Evolutionary conservation across 1,140 invertebrate genomes (phyloP).

Genomic region (Venustaconcha ellipsiformis): DNA sequence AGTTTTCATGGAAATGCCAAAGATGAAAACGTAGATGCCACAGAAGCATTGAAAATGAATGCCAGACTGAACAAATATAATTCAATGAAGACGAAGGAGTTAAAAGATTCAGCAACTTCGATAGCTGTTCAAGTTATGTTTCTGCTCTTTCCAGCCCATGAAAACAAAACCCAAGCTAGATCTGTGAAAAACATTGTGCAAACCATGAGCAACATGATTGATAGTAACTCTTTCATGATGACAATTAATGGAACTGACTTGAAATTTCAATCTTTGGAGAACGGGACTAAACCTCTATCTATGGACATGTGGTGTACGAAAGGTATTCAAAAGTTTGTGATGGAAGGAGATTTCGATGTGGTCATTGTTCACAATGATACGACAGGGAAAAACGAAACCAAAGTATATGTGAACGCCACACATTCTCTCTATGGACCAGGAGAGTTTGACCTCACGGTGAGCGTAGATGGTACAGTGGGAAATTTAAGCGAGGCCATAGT

Average conservation of each 20-base stretch:
- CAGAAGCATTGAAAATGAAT: neutral
- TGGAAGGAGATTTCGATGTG: conserved; percentile 41
- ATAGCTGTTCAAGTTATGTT: conserved; percentile 32
- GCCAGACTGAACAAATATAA: neutral
- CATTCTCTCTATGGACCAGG: conserved; percentile 45
- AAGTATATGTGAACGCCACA: conserved; percentile 51
- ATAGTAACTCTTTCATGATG: conserved; percentile 44
- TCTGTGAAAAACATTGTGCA: conserved; percentile 32
- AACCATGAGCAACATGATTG: conserved; percentile 38
- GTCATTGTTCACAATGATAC: conserved; percentile 3
- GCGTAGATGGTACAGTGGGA: conserved; percentile 40
- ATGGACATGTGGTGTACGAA: conserved; percentile 40
- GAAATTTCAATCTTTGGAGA: conserved; percentile 38
- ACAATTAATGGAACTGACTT: conserved; percentile 48
- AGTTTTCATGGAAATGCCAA: neutral
- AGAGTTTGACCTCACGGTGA: conserved; percentile 54
- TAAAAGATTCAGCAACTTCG: neutral
- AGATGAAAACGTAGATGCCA: neutral
- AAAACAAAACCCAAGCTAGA: conserved; percentile 23
- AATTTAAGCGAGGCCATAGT: conserved; percentile 31
- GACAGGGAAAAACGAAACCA: conserved; percentile 26
- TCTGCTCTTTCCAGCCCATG: conserved; percentile 37
- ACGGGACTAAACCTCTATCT: conserved; percentile 17
- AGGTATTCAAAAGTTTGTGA: conserved; percentile 22
- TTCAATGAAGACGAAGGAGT: neutral